These are phyloP conservation scores for Lepidonotus clava DNA, from an alignment of 2,888 invertebrate genomes.

Conservation along the genomic window DNA sequence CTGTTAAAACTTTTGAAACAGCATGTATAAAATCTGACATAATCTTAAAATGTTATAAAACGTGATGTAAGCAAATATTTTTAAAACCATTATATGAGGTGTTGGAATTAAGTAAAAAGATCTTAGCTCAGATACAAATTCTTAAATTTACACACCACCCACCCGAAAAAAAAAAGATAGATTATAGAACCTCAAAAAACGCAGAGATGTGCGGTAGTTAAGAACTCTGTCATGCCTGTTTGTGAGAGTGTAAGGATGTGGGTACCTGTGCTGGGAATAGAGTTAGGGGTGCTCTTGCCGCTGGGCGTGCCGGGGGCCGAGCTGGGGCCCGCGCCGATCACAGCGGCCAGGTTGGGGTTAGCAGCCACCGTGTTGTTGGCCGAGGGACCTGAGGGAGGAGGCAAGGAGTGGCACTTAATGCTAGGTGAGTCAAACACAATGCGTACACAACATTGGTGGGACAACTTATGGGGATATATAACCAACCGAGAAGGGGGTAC, in stretches of 20 bases:
- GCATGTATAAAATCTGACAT: no score
- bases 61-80: no score
- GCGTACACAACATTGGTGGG: no score
- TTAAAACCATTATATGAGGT: no score
- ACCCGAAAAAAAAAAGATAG: background rate
- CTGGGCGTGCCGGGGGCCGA: conserved; percentile 50
- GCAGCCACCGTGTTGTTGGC: conserved; percentile 50
- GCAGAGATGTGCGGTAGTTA: background rate
- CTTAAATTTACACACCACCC: no score
- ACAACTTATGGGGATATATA: no score
- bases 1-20: no score
- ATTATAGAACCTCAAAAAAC: background rate
- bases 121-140: no score
- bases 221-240: background rate
- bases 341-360: conserved; percentile 57
- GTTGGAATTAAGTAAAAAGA: no score
- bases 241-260: background rate
- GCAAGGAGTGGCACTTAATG: background rate
- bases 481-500: no score
- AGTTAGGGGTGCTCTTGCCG: conserved; percentile 60
- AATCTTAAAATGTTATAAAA: no score
- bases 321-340: conserved; percentile 50
- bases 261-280: conserved; percentile 57
- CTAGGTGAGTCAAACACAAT: background rate
- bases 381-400: background rate